These are phyloP conservation scores for Neosilurus mollespiculum DNA, from an alignment of 2,797 vertebrate species.

Conservation along the genomic window DNA sequence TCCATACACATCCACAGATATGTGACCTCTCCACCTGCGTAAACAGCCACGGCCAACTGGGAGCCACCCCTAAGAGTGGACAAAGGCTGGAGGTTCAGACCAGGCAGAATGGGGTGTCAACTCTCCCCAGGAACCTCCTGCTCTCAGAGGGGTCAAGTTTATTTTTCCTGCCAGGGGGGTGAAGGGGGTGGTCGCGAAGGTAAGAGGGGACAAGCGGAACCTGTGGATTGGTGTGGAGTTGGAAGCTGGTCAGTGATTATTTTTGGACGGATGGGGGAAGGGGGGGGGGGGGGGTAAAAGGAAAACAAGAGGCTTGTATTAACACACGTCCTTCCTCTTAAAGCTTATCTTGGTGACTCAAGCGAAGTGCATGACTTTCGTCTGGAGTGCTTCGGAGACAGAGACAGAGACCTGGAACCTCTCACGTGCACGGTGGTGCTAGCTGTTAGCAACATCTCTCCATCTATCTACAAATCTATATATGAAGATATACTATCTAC, in stretches of 20 bases:
- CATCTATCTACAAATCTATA: too few species aligned
- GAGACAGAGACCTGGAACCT: not conserved
- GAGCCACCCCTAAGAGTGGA: conserved; percentile 38
- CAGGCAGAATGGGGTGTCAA: conserved; percentile 57
- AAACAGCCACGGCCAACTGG: conserved; percentile 54
- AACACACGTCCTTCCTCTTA: conserved; percentile 52
- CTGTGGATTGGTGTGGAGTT: conserved; percentile 6
- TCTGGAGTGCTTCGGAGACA: not conserved
- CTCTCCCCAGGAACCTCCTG: conserved; percentile 60
- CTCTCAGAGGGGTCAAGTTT: conserved; percentile 71
- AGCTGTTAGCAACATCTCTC: not conserved
- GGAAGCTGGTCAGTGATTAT: conserved; percentile 37
- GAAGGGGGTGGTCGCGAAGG: conserved; percentile 24
- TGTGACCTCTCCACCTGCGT: conserved; percentile 58
- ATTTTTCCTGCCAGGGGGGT: conserved; percentile 65
- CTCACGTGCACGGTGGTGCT: not conserved
- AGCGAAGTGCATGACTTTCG: conserved; percentile 25
- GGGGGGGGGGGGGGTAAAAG: conserved; percentile 3
- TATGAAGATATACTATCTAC: too few species aligned
- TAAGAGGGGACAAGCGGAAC: conserved; percentile 32
- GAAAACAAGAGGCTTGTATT: conserved; percentile 43
- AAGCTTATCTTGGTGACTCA: conserved; percentile 48
- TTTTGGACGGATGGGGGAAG: not conserved
- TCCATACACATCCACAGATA: conserved; percentile 20
- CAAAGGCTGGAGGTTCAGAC: conserved; percentile 46